Conservation (phyloP, 2,888 invertebrate species). For the Dastarcus helophoroides region DNA sequence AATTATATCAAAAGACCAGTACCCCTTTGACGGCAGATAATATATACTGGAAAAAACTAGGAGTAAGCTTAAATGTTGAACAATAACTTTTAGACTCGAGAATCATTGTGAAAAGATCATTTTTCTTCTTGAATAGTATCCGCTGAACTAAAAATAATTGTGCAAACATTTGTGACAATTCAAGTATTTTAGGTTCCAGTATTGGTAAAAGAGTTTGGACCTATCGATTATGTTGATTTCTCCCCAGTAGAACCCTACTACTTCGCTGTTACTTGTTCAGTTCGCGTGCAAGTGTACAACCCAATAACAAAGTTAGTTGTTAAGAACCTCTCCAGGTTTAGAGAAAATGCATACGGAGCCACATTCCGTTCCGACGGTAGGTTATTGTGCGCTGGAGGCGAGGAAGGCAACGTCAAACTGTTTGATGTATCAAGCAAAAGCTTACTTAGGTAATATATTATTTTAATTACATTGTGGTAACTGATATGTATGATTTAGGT, state of each 20-base stretch:
- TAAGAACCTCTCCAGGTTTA: slow-evolving; percentile 72
- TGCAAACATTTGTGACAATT: slow-evolving; percentile 1
- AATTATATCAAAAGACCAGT: slow-evolving; percentile 53
- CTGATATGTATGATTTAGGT: slow-evolving; percentile 38
- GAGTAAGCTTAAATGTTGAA: slow-evolving; percentile 59
- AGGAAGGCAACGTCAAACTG: slow-evolving; percentile 74
- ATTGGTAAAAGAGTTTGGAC: slow-evolving; percentile 83
- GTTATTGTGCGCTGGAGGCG: slow-evolving; percentile 79
- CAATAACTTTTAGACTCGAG: too few relatives aligned
- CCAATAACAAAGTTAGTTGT: slow-evolving; percentile 72
- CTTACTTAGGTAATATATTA: slow-evolving; percentile 43
- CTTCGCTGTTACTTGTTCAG: slow-evolving; percentile 88
- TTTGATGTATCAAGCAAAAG: slow-evolving; percentile 81
- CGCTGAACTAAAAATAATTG: background rate
- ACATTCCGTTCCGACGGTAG: slow-evolving; percentile 71
- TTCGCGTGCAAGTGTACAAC: slow-evolving; percentile 76
- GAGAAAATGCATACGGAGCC: slow-evolving; percentile 76
- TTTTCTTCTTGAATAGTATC: slow-evolving; percentile 2
- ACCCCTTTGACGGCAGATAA: slow-evolving; percentile 64
- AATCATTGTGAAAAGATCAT: too few relatives aligned
- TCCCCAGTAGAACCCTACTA: slow-evolving; percentile 80
- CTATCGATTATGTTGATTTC: slow-evolving; percentile 84
- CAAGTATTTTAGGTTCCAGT: slow-evolving; percentile 57
- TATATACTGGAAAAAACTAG: slow-evolving; percentile 80
- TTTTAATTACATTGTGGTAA: background rate